A percentile compares a stretch with the other conserved stretches of the same genome.
These are phyloP conservation scores for Corythaixoides concolor DNA, from an alignment of 2,113 vertebrate genomes.

Conservation along the genomic window DNA sequence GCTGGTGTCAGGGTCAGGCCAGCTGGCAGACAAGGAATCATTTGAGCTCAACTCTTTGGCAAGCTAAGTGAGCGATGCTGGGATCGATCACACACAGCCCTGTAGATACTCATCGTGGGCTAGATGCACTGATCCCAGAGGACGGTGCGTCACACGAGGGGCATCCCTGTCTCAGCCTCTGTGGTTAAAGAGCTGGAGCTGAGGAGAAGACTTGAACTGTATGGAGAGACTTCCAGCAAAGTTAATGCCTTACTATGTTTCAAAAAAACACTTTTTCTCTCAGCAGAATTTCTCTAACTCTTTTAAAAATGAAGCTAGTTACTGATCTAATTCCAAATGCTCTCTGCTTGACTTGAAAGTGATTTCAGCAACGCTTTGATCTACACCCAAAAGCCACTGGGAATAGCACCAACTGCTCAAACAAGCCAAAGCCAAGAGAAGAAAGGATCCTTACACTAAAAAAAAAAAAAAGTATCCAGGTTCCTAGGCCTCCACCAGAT, in stretches of 20 bases:
- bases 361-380: constrained; percentile 64
- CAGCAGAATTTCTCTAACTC: constrained; percentile 4
- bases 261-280: neutral
- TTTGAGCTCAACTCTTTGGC: neutral
- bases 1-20: neutral
- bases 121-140: neutral
- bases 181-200: neutral
- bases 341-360: constrained; percentile 64
- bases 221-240: neutral
- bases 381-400: constrained; percentile 58
- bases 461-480: neutral
- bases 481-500: neutral
- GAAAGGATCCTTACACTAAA: neutral
- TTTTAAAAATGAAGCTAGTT: constrained; percentile 48
- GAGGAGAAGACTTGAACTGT: neutral
- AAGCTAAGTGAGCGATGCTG: neutral
- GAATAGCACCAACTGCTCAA: constrained; percentile 55
- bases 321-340: constrained; percentile 59
- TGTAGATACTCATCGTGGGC: neutral
- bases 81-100: neutral
- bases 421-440: constrained; percentile 30
- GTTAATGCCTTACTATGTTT: neutral
- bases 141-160: neutral
- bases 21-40: neutral
- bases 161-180: neutral